These are phyloP conservation scores for Varanus salvator DNA, from an alignment of 2,113 vertebrate genomes.

Conservation along the genomic window DNA sequence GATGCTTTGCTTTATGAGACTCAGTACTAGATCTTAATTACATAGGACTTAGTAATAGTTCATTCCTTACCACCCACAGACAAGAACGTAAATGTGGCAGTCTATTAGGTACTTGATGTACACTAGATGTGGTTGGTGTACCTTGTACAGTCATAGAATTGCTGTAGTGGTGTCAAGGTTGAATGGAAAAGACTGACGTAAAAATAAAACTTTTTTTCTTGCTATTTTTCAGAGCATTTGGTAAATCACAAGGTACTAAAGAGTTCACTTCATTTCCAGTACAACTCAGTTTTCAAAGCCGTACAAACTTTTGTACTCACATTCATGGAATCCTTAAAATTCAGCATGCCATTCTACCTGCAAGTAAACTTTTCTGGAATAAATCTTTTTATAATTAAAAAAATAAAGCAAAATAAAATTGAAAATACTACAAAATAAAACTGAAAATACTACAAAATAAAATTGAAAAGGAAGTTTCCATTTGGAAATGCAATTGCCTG, in stretches of 20 bases:
- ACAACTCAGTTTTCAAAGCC: not conserved
- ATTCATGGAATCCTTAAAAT: not conserved
- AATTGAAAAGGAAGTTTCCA: not conserved
- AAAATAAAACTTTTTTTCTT: not conserved
- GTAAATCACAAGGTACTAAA: not conserved
- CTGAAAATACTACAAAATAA: too few relatives aligned
- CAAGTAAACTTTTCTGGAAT: not conserved
- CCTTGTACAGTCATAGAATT: not conserved
- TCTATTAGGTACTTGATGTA: not conserved
- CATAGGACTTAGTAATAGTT: not conserved
- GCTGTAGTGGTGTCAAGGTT: not conserved
- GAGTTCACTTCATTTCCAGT: not conserved
- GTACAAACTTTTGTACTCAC: not conserved
- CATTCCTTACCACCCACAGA: not conserved
- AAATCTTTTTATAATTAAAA: not conserved
- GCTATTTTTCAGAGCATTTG: not conserved
- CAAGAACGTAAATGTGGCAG: accelerated
- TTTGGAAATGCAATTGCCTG: not conserved
- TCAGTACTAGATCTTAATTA: not conserved
- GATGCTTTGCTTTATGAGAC: not conserved
- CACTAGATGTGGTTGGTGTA: not conserved
- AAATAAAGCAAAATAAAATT: not conserved
- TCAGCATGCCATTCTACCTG: not conserved
- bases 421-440: too few relatives aligned
- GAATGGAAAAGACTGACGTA: not conserved